Base-by-base conservation (phyloP, 1,140 invertebrate genomes). In the Leucophenga varia region DNA sequence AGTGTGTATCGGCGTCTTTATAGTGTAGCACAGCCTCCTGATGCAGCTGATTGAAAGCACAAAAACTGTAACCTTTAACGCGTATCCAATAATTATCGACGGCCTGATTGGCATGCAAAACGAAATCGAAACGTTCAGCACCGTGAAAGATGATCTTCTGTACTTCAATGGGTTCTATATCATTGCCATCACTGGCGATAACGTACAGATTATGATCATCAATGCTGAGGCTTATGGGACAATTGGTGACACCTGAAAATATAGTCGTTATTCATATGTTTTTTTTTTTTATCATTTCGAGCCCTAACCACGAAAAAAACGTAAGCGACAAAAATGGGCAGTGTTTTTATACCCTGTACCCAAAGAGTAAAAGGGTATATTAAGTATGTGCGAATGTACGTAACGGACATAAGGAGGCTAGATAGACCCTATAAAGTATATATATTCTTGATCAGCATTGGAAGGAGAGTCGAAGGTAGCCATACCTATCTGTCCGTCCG, bases 121-220 rank as follows among this genome's bases (percentile, higher is more conserved):
- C 78, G 56, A 90, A 87, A 68, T 91, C 89, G 1, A 82, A 81
- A 38, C 88, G 77, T 68, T 91, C 88, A 2, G 87, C 89, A 72
- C 84, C 82, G 25, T 82, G 80, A 5, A 89, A 58, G 30, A 78
- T 81, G 14, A 90, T 78, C 2, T 82, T 81, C 32, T 77, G 75
- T 2, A 85, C 81, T 28, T 79, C 60, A 35, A 84, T 77, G 1
- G 87, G 81, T 43, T 81, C 75, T 12, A 90, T 80, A 16, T 85
- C 80, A 58, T 87, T 83, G 2, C 90, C 90, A 73, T 94, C 90
- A 42, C 90, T 78, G 7, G 86, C 79, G 9, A 93, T 84, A 2
- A 93, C 69, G 45, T 82, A 77, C 40, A 94, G 57, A 9, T 76
- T 52, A 69, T 93, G 90, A 12, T 83, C 76, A 21, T 90, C 84